Evolutionary conservation across 2,888 invertebrate genomes (phyloP), one percentile per base, ranked within the genome.

Genomic region (Gymnocheta viridis): DNA sequence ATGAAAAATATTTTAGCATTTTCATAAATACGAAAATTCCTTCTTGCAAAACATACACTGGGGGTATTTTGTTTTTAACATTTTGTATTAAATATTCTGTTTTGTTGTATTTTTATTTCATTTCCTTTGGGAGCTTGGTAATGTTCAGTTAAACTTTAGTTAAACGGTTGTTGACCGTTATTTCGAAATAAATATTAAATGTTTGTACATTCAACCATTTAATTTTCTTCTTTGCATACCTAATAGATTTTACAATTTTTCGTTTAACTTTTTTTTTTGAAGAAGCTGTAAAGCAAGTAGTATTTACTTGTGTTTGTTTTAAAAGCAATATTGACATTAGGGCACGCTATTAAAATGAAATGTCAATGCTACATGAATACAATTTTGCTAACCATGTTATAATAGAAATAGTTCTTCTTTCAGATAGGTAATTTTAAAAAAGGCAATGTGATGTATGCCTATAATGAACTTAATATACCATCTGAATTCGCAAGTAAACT

Each of bases 151-250:
- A 62, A 82, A 73, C 22, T 82, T 19, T 14, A 73, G 67, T 82
- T 74, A 84, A 84, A 85, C 82, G 84, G 72, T 85, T 86, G 72
- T 84, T 85, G 86, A 86, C 85, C 85, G 81, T 85, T 82, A 80
- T 82, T 72, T 70, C 19, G 51, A 74, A 79, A 79, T 79, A 82
- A 74, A 67, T 60, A 67, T 77, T 58, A 82, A 82, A 62, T 51
- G 78, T 70, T 70, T 79, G 67, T 44, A 67, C 58, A 70, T 56
- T 81, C 32, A 74, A 74, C 41, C 60, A 60, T 73, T 73, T 67
- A 81, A 54, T 74, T 69, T 64, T 64, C 73, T 62, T 69, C 62
- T 82, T 74, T 79, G 69, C 60, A 78, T 69, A 69, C 64, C 38
- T 72, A 70, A 79, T 64, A 35, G 54, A 62, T 54, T 70, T 78